Evolutionary conservation across 2,113 vertebrate genomes (phyloP), one percentile per base, ranked within the genome.

Genomic region (Erpornis zantholeuca): DNA sequence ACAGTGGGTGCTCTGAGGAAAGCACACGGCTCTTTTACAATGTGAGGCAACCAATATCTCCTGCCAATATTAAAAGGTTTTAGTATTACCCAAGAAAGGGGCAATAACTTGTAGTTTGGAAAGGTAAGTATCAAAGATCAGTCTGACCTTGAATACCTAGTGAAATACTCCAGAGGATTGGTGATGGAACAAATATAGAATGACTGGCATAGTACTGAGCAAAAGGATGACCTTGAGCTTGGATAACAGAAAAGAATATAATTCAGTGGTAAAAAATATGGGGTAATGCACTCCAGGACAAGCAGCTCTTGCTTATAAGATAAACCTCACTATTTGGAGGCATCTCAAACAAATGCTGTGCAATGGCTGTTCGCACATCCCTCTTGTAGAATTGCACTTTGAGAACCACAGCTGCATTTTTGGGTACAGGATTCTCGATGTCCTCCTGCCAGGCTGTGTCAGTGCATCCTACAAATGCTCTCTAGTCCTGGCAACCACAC

Each of bases 191-290:
- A 82, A 45, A 66, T 66, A 28, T 9, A 86, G 92, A 53, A 86
- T 28, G 38, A 38, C 23, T 88, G 38, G 47, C 27, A 2, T 52
- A 70, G 21, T n/a, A 17, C 60, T 54, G 76, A 71, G 76, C 27
- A 52, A 15, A 87, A 59, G 15, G 24, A 40, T 90, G 72, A 88
- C 96, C 96, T 96, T 96, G 94, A 80, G 25, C 42, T 85, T 57
- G 31, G 44, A n/a, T 61, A 80, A 20, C 15, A 19, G 64, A 69
- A 20, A 54, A 73, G 20, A 88, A 54, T 28, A 36, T 27, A 63
- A 44, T 56, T 70, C 7, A 4, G 13, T 54, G 33, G 35, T 50
- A 77, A 85, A 86, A 86, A 88, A 50, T 2, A 2, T 20, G 21
- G 19, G 33, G 18, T 54, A 3, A 0, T 28, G 35, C 28, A 13